Percentiles rank a stretch among this genome's conserved stretches.
phyloP scores from a whole-genome alignment of 2,113 vertebrate genomes.

The Protobothrops mucrosquamatus region DNA sequence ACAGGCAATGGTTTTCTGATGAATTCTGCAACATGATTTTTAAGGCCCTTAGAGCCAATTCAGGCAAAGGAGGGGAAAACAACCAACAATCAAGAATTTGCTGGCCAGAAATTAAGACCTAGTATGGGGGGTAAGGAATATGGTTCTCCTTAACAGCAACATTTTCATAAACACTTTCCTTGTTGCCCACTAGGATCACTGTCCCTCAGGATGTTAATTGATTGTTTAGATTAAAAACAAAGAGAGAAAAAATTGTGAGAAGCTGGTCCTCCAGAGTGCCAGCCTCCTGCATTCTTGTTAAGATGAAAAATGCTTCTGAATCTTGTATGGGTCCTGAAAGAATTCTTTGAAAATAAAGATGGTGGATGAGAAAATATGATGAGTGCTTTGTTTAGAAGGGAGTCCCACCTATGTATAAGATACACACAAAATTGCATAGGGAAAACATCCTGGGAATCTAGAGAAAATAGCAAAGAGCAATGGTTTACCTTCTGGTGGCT shows the following conservation, averaged over 20 bases:
- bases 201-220: neutral
- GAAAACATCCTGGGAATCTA: too few relatives aligned
- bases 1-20: neutral
- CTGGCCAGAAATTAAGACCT: neutral
- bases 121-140: neutral
- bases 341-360: neutral
- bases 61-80: neutral
- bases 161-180: neutral
- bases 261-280: neutral
- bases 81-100: neutral
- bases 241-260: neutral
- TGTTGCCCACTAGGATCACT: neutral
- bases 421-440: neutral
- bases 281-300: neutral
- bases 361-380: neutral
- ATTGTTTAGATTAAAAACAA: neutral
- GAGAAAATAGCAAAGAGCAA: too few relatives aligned
- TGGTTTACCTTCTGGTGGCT: too few relatives aligned
- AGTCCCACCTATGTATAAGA: neutral
- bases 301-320: neutral
- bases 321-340: neutral
- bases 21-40: conserved; percentile 26
- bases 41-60: conserved; percentile 8
- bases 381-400: neutral
- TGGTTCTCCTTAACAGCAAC: neutral